These are phyloP conservation scores for Erebia aethiops DNA, from an alignment of 2,888 invertebrate species.

Conservation along the genomic window DNA sequence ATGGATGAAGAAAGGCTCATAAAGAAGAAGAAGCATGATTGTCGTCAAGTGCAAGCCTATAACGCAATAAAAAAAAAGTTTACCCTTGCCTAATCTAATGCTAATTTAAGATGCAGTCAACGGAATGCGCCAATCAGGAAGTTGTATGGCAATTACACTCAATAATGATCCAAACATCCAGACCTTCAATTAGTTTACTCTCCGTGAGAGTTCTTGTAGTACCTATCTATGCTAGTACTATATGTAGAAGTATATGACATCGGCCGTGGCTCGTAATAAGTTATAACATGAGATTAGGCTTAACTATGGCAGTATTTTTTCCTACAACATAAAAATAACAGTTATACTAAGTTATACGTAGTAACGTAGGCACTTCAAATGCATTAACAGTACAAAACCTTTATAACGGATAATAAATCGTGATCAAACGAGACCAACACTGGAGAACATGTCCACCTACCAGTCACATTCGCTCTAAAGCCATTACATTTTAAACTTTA, in stretches of 20 bases:
- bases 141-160: background rate
- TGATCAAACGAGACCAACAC: conserved; percentile 27
- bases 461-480: conserved; percentile 15
- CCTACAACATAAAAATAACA: background rate
- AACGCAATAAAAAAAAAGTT: too few relatives aligned
- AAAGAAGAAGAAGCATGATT: too few relatives aligned
- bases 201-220: too few relatives aligned
- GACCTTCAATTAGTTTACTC: background rate
- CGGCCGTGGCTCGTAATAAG: too few relatives aligned
- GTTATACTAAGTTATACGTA: background rate
- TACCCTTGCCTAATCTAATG: too few relatives aligned
- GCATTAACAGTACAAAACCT: conserved; percentile 23
- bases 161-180: background rate
- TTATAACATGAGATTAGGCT: too few relatives aligned
- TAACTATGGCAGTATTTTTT: background rate
- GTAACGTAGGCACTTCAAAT: background rate
- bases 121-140: background rate
- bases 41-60: too few relatives aligned
- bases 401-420: conserved; percentile 31
- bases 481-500: conserved; percentile 25
- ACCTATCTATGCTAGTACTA: too few relatives aligned
- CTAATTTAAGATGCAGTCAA: too few relatives aligned
- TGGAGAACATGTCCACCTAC: conserved; percentile 18
- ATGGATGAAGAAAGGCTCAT: too few relatives aligned
- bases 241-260: background rate